phyloP scores from a whole-genome alignment of 1,140 invertebrate species.

The Drepana arcuata region DNA sequence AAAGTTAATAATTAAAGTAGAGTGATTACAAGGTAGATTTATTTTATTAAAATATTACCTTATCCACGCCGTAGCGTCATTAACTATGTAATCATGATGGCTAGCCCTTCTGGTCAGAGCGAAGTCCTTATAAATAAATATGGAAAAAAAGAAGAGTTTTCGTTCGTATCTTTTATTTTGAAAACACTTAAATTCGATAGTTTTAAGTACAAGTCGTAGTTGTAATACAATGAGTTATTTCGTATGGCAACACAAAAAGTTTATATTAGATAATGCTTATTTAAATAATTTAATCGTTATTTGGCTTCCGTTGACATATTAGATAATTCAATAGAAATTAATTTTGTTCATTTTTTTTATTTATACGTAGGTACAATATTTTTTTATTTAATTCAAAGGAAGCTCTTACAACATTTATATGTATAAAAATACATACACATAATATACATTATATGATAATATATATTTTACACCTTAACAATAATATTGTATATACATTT shows the following conservation, averaged over 20 bases:
- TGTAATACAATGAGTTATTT: conserved; percentile 19
- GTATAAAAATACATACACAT: not conserved
- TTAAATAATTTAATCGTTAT: no score
- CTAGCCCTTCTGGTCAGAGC: no score
- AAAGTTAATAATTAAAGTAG: no score
- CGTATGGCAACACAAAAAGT: conserved; percentile 50
- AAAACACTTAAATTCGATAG: conserved; percentile 46
- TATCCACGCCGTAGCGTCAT: no score
- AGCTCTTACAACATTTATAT: not conserved
- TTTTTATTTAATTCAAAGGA: conserved; percentile 6
- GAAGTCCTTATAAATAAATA: no score
- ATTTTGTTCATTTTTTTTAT: no score
- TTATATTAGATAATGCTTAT: no score
- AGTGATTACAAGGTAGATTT: no score
- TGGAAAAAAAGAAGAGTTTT: not conserved
- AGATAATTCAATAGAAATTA: no score
- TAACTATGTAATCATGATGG: no score
- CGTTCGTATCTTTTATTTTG: conserved; percentile 27
- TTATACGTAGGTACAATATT: conserved; percentile 4
- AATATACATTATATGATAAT: not conserved
- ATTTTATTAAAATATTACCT: no score
- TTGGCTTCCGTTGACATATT: no score
- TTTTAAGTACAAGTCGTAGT: conserved; percentile 50
- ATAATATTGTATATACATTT: not conserved
- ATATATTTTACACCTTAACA: not conserved